Evolutionary conservation across 2,113 vertebrate species (phyloP), one percentile per base, ranked within the genome.

Genomic region (Sakesphorus luctuosus): DNA sequence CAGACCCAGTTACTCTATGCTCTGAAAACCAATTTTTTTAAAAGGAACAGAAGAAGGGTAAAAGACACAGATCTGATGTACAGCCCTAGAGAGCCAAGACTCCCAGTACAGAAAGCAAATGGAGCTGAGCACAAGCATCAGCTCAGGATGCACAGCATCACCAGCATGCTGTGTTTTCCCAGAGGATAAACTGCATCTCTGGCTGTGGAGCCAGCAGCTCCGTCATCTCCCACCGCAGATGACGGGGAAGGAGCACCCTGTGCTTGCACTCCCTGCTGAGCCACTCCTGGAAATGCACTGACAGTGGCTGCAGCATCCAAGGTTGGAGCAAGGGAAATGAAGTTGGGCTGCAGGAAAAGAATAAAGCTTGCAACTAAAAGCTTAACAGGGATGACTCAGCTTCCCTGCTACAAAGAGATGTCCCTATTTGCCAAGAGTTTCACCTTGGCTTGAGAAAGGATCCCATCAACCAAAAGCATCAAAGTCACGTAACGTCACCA

Each of bases 151-250:
- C 67, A 44, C 62, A 71, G 33, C 49, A 50, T 3, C 66, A 8
- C 2, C 15, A 3, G 50, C 52, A 20, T 0, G 6, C 55, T 18
- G 66, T 0, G 1, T 20, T 17, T 23, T 44, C 72, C 84, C 63
- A 18, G 13, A 52, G 53, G 29, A 24, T 1, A 6, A 72, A 5
- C 1, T 19, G 82, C 29, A 75, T 5, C 80, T 84, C 76, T 49
- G 55, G 49, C 56, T 4, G 0, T 18, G 86, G 0, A 38, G n/a
- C 53, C 65, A n/a, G 0, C 11, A 84, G 35, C 53, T 68, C 85
- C 58, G 23, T 7, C 52, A 11, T 5, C 25, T 78, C 50, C 61
- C 7, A 2, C 26, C 4, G 1, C 14, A 25, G 50, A 18, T 2
- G 15, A 31, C 3, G 50, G 72, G 52, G 28, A 49, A 13, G 46